Evolutionary conservation across 2,888 invertebrate genomes (phyloP).

Genomic region (Disparrhopalites patrizii): DNA sequence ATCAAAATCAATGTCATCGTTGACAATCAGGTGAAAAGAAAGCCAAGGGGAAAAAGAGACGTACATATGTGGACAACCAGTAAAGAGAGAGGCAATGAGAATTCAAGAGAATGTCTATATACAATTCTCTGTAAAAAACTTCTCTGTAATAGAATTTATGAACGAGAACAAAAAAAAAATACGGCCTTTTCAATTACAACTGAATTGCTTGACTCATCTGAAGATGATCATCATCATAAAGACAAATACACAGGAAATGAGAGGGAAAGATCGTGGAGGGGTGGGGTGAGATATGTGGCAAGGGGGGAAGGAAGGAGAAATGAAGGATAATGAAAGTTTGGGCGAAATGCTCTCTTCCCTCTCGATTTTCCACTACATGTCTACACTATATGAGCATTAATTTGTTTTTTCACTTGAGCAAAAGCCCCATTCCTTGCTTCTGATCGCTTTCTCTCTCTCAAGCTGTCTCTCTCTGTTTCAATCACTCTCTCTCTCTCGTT

Average conservation of each 20-base stretch:
- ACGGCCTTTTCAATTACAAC: conserved; percentile 4
- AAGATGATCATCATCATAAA: not conserved
- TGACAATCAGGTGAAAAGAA: not conserved
- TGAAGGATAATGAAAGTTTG: too few relatives aligned
- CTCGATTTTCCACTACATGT: not conserved
- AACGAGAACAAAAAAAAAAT: not conserved
- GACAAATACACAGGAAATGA: not conserved
- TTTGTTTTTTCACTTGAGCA: too few relatives aligned
- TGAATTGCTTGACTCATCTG: not conserved
- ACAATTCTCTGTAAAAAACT: not conserved
- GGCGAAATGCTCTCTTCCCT: too few relatives aligned
- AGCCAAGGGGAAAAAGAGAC: conserved; percentile 12
- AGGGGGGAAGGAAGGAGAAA: too few relatives aligned
- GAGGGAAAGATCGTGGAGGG: not conserved
- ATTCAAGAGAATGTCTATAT: too few relatives aligned
- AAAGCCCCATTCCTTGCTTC: too few relatives aligned
- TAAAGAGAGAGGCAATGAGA: not conserved
- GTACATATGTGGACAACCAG: not conserved
- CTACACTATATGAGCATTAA: not conserved
- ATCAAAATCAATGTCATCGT: conserved; percentile 15
- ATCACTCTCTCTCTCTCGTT: too few relatives aligned
- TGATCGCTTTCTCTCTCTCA: too few relatives aligned
- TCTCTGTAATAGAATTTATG: conserved; percentile 4
- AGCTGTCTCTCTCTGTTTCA: too few relatives aligned
- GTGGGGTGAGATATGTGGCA: too few relatives aligned